A percentile compares a stretch with the other conserved stretches of the same genome.
These are phyloP conservation scores for Enteromius paludinosus DNA, from an alignment of 2,797 vertebrate species.

Conservation along the genomic window DNA sequence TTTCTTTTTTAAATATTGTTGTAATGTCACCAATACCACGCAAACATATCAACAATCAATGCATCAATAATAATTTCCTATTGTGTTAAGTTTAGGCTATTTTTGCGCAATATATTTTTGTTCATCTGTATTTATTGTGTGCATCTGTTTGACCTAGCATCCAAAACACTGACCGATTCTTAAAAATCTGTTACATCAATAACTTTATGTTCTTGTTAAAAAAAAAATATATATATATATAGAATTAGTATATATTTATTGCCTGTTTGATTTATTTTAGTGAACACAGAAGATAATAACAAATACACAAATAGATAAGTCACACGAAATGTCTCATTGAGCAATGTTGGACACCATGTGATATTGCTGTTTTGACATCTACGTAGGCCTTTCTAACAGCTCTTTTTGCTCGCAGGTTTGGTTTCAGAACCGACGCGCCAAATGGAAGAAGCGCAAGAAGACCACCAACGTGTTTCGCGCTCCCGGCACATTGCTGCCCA, in stretches of 20 bases:
- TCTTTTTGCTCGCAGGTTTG: constrained; percentile 82
- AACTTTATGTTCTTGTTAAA: neutral
- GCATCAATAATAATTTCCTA: neutral
- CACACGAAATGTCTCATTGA: neutral
- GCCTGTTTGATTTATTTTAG: neutral
- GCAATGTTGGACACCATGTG: neutral
- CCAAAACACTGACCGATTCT: neutral
- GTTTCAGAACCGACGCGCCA: constrained; percentile 97
- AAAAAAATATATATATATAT: neutral
- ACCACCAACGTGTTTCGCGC: constrained; percentile 95
- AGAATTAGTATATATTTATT: neutral
- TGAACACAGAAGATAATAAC: neutral
- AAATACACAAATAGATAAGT: neutral
- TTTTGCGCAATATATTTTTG: neutral
- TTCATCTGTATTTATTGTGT: neutral
- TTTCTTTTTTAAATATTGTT: neutral
- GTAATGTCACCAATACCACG: neutral
- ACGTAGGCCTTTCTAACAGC: neutral
- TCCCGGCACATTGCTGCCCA: constrained; percentile 92
- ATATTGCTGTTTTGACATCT: neutral
- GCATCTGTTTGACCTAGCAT: neutral
- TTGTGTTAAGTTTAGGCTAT: neutral
- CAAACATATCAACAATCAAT: neutral
- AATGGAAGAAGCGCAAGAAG: constrained; percentile 99
- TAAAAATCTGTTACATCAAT: neutral